Evolutionary conservation across 2,113 vertebrate genomes (phyloP).

Genomic region (Euleptes europaea): DNA sequence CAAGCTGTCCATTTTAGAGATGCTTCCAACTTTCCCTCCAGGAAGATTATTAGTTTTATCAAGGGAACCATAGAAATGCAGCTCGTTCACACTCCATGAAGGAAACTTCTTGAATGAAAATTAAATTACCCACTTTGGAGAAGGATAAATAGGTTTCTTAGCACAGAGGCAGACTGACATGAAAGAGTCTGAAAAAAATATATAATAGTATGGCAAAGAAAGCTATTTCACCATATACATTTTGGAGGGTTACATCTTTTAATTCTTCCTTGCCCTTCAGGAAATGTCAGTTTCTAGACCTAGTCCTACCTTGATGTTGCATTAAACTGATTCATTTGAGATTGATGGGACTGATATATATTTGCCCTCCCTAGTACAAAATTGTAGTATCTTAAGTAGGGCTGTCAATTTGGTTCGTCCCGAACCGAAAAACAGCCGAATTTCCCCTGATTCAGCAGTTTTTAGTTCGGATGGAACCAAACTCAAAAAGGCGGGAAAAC

Average conservation of each 20-base stretch:
- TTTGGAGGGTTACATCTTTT: background rate
- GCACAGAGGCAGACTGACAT: background rate
- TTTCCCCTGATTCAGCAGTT: no score
- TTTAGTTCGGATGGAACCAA: no score
- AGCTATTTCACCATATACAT: background rate
- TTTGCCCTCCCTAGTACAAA: background rate
- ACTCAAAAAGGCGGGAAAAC: no score
- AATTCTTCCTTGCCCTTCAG: conserved; percentile 1
- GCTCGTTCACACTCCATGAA: conserved; percentile 5
- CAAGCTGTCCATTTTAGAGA: conserved; percentile 44
- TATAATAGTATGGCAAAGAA: conserved; percentile 26
- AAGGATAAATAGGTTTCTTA: conserved; percentile 16
- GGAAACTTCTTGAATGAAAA: conserved; percentile 39
- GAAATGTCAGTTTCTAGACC: background rate
- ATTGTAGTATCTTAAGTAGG: no score
- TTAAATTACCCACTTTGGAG: conserved; percentile 40
- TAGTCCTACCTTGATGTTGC: background rate
- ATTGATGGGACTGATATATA: background rate
- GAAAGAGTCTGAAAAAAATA: background rate
- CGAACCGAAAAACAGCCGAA: no score
- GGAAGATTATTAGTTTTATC: conserved; percentile 47
- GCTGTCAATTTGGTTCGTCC: no score
- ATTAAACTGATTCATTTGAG: background rate
- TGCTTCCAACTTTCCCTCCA: conserved; percentile 35
- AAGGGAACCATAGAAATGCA: conserved; percentile 29